Base-by-base conservation (phyloP, 2,888 invertebrate genomes). In the Drosophila neonasuta region DNA sequence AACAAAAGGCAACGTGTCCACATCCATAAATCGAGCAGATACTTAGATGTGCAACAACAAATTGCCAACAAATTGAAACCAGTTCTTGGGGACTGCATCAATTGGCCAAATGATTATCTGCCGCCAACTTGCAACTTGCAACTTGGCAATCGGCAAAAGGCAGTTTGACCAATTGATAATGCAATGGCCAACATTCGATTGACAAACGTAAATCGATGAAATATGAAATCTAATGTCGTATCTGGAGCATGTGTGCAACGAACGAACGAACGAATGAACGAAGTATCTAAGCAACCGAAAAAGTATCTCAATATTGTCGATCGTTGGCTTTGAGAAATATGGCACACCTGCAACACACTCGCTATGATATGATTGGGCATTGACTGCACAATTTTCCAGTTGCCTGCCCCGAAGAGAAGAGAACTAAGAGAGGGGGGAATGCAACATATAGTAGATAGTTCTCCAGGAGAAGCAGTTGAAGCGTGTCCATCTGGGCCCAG, bases 371-470 rank as follows among this genome's bases (percentile, higher is more conserved):
- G 75, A 72, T 74, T 71, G 72, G 44, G 17, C 36, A 70, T 63
- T 51, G 79, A 58, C 58, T 74, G 72, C 82, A 81, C 79, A 84
- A 81, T 86, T 86, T 81, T 81, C 81, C 86, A 81, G 82, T 79
- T 81, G 80, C 79, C 72, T 80, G 86, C 67, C 15, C 63, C 24
- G 24, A 1, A 24, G 24, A 24, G 24, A 24, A 24, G 24, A 24
- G 24, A 24, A 6, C 24, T 24, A 2, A 13, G 45, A 13, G 15
- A 30, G 54, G 6, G 17, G 54, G 15, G 17, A 30, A 51, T 20
- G 1, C n/a, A 44, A 13, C 11, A 13, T 32, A n/a, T n/a, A n/a
- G n/a, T n/a, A 32, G 32, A 44, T 62, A 54, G 65, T 57, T 69
- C 48, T 66, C 36, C 82, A 81, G 81, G 77, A 86, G 10, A 32